Evolutionary conservation across 2,888 invertebrate genomes (phyloP), one percentile per base, ranked within the genome.

Genomic region (Bombyx huttoni): DNA sequence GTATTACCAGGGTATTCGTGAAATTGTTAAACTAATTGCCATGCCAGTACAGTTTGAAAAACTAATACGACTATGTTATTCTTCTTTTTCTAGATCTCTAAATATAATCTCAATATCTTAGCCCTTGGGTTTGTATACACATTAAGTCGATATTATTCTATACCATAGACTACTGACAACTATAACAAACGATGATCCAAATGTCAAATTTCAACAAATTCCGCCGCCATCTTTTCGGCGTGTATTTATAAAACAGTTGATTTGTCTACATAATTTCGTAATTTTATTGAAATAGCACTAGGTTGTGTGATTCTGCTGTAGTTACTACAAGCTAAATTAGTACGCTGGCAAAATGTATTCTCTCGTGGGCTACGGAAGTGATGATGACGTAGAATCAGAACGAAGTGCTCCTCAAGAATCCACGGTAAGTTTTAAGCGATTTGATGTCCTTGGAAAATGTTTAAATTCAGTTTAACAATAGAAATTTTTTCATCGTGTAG

Each of bases 351-450:
- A 13, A 48, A 95, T 95, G 95, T 93, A 95, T 79, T 92, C 93
- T 49, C 83, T 95, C 55, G 90, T 93, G 56, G 93, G 92, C 70
- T 95, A 95, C 73, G 93, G 92, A 58, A 95, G 94, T 77, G 95
- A 94, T 67, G 94, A 94, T 65, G 94, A 94, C 57, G 90, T 90
- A 65, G 92, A 92, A 58, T 69, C 70, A 58, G 80, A 87, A 61
- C 80, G 82, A 45, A 75, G 70, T 57, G 76, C 74, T 57, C 61
- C 65, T 57, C 73, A 70, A 56, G 73, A 73, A 48, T 51, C 70
- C 57, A 72, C 77, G 79, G 88, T 88, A 69, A 82, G 84, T 76
- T 61, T 58, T 45, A 8, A 12, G 13, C 24, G 24, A 24, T 24
- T 55, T 49, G 51, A 58, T 61, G 68, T 64, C 71, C 70, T 76